A percentile compares a stretch with the other conserved stretches of the same genome.
Conservation (phyloP, 2,797 vertebrate genomes). For the Aeoliscus strigatus region DNA sequence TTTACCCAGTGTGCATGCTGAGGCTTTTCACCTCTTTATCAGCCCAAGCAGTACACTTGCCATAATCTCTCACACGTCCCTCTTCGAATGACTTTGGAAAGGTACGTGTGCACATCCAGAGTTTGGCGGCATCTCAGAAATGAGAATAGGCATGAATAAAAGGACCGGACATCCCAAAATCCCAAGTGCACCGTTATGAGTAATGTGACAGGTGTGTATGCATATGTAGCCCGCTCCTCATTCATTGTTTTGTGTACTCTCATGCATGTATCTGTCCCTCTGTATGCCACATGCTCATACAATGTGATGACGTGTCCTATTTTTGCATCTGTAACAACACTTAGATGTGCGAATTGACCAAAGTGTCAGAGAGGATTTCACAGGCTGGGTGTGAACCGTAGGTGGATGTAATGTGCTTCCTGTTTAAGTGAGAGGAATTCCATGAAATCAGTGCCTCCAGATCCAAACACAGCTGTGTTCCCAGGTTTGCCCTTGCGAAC, state of each 20-base stretch:
- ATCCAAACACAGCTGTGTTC: conserved; percentile 56
- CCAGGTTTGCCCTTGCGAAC: conserved; percentile 10
- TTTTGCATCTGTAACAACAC: conserved; percentile 63
- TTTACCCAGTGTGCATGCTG: conserved; percentile 23
- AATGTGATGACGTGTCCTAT: conserved; percentile 64
- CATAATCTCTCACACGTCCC: conserved; percentile 27
- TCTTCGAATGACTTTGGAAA: conserved; percentile 30
- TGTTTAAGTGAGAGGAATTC: conserved; percentile 56
- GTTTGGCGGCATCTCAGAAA: conserved; percentile 24
- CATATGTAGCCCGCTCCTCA: conserved; percentile 15
- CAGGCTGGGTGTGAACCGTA: conserved; percentile 51
- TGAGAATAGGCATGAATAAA: conserved; percentile 35
- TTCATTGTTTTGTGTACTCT: conserved; percentile 13
- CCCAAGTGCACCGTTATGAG: conserved; percentile 28
- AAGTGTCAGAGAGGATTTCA: conserved; percentile 63
- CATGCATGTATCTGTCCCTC: conserved; percentile 11
- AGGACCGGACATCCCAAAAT: conserved; percentile 27
- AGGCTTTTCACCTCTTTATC: conserved; percentile 36
- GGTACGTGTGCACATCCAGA: conserved; percentile 5
- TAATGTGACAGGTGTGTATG: conserved; percentile 28
- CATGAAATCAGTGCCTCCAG: conserved; percentile 41
- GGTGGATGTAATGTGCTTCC: conserved; percentile 25
- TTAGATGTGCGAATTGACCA: conserved; percentile 49
- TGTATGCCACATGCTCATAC: conserved; percentile 58
- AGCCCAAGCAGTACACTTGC: conserved; percentile 12